A percentile compares a stretch with the other conserved stretches of the same genome.
Evolutionary conservation across 2,113 vertebrate genomes (phyloP).

Genomic region (Indri indri): DNA sequence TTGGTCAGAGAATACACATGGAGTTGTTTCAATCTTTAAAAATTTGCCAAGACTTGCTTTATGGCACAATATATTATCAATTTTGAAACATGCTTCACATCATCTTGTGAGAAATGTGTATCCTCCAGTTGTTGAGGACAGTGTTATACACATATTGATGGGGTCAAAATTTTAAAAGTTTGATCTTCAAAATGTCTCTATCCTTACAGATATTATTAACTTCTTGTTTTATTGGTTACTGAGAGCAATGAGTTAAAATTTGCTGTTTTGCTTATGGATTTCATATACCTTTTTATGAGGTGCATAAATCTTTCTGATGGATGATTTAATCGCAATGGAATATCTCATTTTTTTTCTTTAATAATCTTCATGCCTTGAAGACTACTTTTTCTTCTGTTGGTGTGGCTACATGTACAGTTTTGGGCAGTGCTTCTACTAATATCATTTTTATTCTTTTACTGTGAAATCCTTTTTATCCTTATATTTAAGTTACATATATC

Average conservation of each 20-base stretch:
- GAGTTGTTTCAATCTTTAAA: not conserved
- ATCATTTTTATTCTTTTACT: not conserved
- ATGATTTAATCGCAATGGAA: slow-evolving; percentile 13
- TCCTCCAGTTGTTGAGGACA: not conserved
- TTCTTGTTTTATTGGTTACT: not conserved
- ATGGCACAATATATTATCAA: not conserved
- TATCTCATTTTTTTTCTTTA: not conserved
- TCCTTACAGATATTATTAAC: not conserved
- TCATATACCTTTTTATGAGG: not conserved
- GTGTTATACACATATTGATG: not conserved
- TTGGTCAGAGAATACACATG: not conserved
- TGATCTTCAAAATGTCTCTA: not conserved
- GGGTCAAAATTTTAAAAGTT: not conserved
- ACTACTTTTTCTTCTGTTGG: not conserved
- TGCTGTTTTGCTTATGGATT: not conserved
- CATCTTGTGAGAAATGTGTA: not conserved
- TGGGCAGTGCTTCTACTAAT: not conserved
- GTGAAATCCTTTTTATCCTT: not conserved
- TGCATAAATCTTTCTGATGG: not conserved
- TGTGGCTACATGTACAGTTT: not conserved
- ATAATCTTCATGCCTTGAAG: not conserved
- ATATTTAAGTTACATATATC: not conserved
- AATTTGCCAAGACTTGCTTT: not conserved
- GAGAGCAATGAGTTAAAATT: not conserved
- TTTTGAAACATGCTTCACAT: not conserved